phyloP scores from a whole-genome alignment of 1,140 invertebrate genomes.

The Drosophila asahinai region DNA sequence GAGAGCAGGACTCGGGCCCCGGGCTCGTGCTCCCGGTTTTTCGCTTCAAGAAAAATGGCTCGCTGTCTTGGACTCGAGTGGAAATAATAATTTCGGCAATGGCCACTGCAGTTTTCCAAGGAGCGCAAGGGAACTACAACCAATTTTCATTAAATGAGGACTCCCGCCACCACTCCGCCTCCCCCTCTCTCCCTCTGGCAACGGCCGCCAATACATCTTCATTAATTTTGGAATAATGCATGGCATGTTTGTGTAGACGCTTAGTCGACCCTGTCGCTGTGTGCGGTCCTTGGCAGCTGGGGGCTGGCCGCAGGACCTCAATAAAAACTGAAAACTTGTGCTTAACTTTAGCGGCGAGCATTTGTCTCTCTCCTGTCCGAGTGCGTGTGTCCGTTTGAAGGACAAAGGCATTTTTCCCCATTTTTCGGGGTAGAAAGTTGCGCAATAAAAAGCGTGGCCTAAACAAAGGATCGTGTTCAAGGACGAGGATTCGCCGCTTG shows the following conservation, averaged over 20 bases:
- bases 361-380: constrained; percentile 50
- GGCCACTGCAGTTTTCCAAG: constrained; percentile 55
- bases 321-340: constrained; percentile 66
- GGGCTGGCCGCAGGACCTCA: constrained; percentile 30
- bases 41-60: constrained; percentile 65
- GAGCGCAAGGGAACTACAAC: constrained; percentile 43
- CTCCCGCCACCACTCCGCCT: constrained; percentile 6
- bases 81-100: constrained; percentile 74
- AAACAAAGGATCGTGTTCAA: constrained; percentile 76
- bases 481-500: constrained; percentile 38
- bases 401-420: constrained; percentile 37
- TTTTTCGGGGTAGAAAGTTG: constrained; percentile 9
- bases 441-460: constrained; percentile 43
- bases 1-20: constrained; percentile 24
- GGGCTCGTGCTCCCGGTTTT: constrained; percentile 13
- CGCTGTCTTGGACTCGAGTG: constrained; percentile 48
- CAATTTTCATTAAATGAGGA: constrained; percentile 62
- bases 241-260: constrained; percentile 73
- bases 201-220: constrained; percentile 73
- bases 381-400: constrained; percentile 37
- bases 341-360: constrained; percentile 58
- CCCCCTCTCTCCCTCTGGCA: constrained; percentile 1
- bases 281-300: constrained; percentile 5
- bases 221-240: constrained; percentile 75
- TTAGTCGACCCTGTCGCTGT: constrained; percentile 47